phyloP scores from a whole-genome alignment of 2,888 invertebrate species.

The Drosophila nigritarsus region DNA sequence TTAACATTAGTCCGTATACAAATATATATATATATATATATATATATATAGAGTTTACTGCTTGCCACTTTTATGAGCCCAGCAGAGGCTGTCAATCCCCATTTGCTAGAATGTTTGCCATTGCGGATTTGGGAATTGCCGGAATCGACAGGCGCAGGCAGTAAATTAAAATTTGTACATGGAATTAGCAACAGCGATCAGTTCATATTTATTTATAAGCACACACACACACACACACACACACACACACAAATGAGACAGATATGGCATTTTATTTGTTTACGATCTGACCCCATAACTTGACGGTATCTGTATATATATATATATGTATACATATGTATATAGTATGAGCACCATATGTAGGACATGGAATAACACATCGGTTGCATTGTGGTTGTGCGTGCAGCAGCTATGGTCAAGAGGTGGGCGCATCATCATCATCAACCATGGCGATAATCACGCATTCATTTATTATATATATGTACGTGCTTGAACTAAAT shows the following conservation, averaged over 20 bases:
- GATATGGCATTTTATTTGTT: constrained; percentile 64
- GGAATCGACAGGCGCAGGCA: constrained; percentile 2
- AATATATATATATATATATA: background rate
- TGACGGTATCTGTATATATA: constrained; percentile 6
- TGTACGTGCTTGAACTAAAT: constrained; percentile 62
- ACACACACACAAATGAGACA: constrained; percentile 14
- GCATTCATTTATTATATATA: constrained; percentile 22
- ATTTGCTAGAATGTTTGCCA: constrained; percentile 5
- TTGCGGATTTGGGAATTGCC: constrained; percentile 6
- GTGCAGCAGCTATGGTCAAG: constrained; percentile 8
- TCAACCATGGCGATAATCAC: constrained; percentile 34
- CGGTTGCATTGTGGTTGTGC: constrained; percentile 14
- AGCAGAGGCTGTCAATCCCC: constrained; percentile 19
- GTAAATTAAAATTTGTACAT: constrained; percentile 19
- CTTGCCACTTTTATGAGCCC: constrained; percentile 58
- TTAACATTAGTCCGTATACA: constrained; percentile 16
- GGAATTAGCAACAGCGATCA: constrained; percentile 28
- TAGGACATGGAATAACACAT: constrained; percentile 40
- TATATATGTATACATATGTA: background rate
- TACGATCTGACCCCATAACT: constrained; percentile 70
- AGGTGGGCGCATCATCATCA: constrained; percentile 21
- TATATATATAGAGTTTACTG: background rate
- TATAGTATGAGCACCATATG: constrained; percentile 25
- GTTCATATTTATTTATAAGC: constrained; percentile 48
- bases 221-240: background rate